Conservation (phyloP, 2,113 vertebrate genomes). For the Greenwoodochromis staneri region DNA sequence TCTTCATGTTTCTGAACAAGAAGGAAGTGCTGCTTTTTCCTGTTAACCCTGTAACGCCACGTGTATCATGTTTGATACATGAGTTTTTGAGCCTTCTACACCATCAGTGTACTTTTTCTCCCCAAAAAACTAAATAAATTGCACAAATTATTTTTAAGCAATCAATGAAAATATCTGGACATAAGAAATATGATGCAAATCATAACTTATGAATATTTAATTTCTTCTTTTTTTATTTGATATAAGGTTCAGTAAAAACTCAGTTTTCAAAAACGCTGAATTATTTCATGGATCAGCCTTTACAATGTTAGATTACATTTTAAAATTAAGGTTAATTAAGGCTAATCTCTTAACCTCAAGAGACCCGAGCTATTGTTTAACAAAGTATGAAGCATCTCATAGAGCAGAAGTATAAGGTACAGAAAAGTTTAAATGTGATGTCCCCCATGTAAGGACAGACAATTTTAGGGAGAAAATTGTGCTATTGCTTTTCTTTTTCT, state of each 20-base stretch:
- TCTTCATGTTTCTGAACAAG: background rate
- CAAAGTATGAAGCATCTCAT: background rate
- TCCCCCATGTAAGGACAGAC: background rate
- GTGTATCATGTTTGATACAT: background rate
- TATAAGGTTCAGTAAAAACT: background rate
- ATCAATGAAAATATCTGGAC: background rate
- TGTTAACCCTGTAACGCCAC: background rate
- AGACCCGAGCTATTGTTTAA: background rate
- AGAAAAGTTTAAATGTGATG: background rate
- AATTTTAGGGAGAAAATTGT: background rate
- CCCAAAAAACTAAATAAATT: background rate
- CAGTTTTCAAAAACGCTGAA: background rate
- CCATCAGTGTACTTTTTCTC: background rate
- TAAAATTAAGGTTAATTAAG: background rate
- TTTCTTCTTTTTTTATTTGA: background rate
- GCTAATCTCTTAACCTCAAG: background rate
- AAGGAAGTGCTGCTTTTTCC: background rate
- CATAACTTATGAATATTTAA: background rate
- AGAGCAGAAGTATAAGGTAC: background rate
- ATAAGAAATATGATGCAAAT: background rate
- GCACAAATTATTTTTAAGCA: background rate
- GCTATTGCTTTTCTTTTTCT: background rate
- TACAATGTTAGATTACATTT: background rate
- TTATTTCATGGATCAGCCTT: background rate
- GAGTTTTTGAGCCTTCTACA: background rate